Base-by-base conservation (phyloP, 2,888 invertebrate species). In the Colostygia pectinataria region DNA sequence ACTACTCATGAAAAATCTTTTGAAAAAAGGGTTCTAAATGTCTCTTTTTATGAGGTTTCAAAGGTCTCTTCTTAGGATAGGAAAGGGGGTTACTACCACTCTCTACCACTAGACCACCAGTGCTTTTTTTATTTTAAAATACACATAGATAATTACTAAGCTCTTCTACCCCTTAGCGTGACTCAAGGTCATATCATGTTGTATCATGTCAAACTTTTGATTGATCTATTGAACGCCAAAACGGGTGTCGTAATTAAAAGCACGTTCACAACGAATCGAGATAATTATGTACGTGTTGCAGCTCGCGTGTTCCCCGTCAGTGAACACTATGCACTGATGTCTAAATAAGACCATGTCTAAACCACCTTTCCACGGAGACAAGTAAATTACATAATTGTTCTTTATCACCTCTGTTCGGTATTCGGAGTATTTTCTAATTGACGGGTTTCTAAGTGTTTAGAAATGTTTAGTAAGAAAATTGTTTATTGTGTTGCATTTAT, bases 321-420 rank as follows among this genome's bases (percentile, higher is more conserved):
- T 45, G 39, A 45, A 31, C 48, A 38, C 42, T 43, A 36, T 54
- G 29, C 14, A 28, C 18, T 14, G 63, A 63, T 57, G 48, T 56
- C 46, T 61, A 46, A 55, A 62, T 61, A 57, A 49, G 47, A 46
- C 47, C 51, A 50, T 56, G 51, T 39, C 45, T 32, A 25, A 45
- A 52, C 50, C 59, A 55, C 50, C 59, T 45, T 51, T 42, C 37
- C 49, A 33, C 40, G 18, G 31, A 51, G 61, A 66, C 65, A 63
- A 57, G 39, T 55, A 58, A 66, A 66, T 61, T 44, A 55, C 53
- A 59, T 68, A 65, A 69, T 64, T 55, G 44, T 49, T 49, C 40
- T 40, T 28, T 44, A 44, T 33, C 44, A 39, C 31, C 24, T 40
- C 38, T 20, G 39, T 36, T 44, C 2, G 34, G 27, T 46, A 46